A percentile compares a stretch with the other conserved stretches of the same genome.
phyloP scores from a whole-genome alignment of 2,797 vertebrate species.

The Rallus crepitans region DNA sequence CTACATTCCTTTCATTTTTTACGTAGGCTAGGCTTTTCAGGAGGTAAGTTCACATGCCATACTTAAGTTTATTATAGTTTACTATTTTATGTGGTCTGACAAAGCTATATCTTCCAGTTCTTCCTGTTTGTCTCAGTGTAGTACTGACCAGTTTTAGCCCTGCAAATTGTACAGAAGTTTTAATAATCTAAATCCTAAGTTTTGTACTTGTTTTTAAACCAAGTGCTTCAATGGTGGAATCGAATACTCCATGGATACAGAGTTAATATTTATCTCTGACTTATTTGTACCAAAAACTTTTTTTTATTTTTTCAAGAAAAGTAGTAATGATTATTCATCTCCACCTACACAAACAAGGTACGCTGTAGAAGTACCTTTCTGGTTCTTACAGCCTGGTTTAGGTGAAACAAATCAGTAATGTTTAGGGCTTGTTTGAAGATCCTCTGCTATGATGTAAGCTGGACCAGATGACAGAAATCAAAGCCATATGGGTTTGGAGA shows the following conservation, averaged over 20 bases:
- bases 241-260: background rate
- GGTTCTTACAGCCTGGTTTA: background rate
- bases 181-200: background rate
- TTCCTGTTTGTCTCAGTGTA: background rate
- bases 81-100: background rate
- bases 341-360: background rate
- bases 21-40: background rate
- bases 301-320: background rate
- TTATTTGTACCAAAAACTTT: background rate
- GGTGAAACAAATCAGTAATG: background rate
- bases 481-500: background rate
- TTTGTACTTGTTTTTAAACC: background rate
- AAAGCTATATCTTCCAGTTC: background rate
- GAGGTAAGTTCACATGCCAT: background rate
- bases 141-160: background rate
- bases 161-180: background rate
- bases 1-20: accelerated
- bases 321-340: background rate
- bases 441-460: background rate
- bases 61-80: background rate
- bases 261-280: background rate
- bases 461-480: background rate
- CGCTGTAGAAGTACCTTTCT: background rate
- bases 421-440: background rate
- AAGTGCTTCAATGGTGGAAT: background rate